phyloP scores from a whole-genome alignment of 2,888 invertebrate genomes.

The Pristionchus maxplancki region DNA sequence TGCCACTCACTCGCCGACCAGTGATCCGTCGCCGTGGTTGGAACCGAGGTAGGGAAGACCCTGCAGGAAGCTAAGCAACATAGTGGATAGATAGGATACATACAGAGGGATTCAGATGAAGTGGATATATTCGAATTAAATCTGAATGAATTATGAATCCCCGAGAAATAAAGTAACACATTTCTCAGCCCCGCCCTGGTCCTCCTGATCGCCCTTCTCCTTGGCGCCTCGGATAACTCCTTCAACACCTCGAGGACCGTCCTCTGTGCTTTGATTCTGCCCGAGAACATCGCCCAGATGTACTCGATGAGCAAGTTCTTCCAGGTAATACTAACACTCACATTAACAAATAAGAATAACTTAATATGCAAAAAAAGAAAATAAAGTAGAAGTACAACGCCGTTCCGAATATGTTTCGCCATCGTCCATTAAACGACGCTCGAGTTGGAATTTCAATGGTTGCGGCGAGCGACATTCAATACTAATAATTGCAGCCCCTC shows the following conservation, averaged over 20 bases:
- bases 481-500: background rate
- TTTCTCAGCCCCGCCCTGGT: background rate
- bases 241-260: conserved; percentile 33
- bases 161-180: too few species aligned
- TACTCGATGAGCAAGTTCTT: conserved; percentile 45
- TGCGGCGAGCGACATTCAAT: too few species aligned
- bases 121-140: too few species aligned
- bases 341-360: too few species aligned
- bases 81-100: too few species aligned
- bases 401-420: background rate
- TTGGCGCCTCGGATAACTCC: conserved; percentile 3
- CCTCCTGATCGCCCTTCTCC: background rate
- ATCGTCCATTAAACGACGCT: too few species aligned
- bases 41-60: background rate
- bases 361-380: background rate
- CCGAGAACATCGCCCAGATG: background rate
- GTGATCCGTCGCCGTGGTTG: background rate
- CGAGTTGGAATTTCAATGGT: too few species aligned
- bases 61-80: background rate
- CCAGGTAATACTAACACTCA: conserved; percentile 23
- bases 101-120: too few species aligned
- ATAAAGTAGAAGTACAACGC: background rate
- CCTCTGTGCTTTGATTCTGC: background rate
- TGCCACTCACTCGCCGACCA: background rate
- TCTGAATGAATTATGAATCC: too few species aligned